Evolutionary conservation across 1,140 invertebrate genomes (phyloP), one percentile per base, ranked within the genome.

Genomic region (Battus philenor): DNA sequence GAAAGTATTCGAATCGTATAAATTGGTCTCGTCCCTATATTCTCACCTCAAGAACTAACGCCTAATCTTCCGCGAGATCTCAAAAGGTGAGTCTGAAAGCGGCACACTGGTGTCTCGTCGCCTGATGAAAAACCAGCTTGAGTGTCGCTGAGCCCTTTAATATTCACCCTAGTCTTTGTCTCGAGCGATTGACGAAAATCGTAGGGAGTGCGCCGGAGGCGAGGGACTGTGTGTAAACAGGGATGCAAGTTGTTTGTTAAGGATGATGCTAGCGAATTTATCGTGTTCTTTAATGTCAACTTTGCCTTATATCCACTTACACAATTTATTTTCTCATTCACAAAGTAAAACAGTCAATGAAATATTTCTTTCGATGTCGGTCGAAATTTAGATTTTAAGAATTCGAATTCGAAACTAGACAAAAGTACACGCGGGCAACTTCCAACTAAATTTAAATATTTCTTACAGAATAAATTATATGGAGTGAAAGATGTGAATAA

Each of bases 1-100:
- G 15, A 29, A 36, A 16, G 16, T 30, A 15, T 32, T 18, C 9
- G 22, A n/a, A 13, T n/a, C 6, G 32, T 12, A 24, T 50, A 20
- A 24, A 11, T 24, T 36, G 15, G 18, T 20, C 29, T 11, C 63
- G 51, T 48, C 69, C 32, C 59, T 71, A 58, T 2, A 27, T 39
- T 41, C 48, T 60, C 64, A 65, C 56, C 62, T 56, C 68, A 76
- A 73, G 75, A 77, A 83, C 67, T 72, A 69, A 73, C 75, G 78
- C 74, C 76, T 83, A 80, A 83, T 83, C 79, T 83, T 75, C 54
- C 73, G 51, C 66, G 70, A 73, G 68, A 83, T 83, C 79, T 83
- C 68, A 80, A 83, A 82, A 83, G 76, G 64, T 59, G 50, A 61
- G 65, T 61, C 55, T 83, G 70, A 83, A 83, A 71, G 77, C 59